A percentile compares a stretch with the other conserved stretches of the same genome.
phyloP scores from a whole-genome alignment of 2,888 invertebrate genomes.

The Lasius platythorax region DNA sequence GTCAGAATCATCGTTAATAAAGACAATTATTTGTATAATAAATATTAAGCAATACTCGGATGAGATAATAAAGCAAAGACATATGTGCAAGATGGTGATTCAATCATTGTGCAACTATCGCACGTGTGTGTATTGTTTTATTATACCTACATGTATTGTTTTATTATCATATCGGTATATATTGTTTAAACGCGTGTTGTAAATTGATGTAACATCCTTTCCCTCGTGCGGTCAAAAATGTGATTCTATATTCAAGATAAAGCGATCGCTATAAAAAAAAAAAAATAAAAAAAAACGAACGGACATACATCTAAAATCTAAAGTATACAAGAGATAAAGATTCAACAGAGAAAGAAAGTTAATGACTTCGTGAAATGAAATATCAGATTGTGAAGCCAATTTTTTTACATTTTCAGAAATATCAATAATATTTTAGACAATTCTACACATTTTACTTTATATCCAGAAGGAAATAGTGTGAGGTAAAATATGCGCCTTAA shows the following conservation, averaged over 20 bases:
- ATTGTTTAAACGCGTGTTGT: neutral
- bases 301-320: neutral
- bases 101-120: neutral
- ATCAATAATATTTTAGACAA: neutral
- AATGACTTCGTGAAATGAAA: neutral
- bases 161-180: neutral
- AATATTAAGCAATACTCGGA: neutral
- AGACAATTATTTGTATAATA: neutral
- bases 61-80: neutral
- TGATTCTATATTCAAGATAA: constrained; percentile 7
- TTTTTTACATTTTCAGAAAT: neutral
- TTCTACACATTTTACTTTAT: neutral
- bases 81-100: neutral
- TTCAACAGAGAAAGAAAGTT: neutral
- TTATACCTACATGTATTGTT: neutral
- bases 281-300: too few relatives aligned
- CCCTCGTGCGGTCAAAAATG: neutral
- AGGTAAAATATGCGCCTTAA: neutral
- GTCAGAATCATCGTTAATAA: neutral
- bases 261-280: neutral
- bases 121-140: neutral
- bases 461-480: neutral
- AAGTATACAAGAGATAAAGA: constrained; percentile 2
- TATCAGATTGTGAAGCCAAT: neutral
- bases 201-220: neutral